These are phyloP conservation scores for Gasterosteus nipponicus DNA, from an alignment of 2,113 vertebrate genomes.

Conservation along the genomic window DNA sequence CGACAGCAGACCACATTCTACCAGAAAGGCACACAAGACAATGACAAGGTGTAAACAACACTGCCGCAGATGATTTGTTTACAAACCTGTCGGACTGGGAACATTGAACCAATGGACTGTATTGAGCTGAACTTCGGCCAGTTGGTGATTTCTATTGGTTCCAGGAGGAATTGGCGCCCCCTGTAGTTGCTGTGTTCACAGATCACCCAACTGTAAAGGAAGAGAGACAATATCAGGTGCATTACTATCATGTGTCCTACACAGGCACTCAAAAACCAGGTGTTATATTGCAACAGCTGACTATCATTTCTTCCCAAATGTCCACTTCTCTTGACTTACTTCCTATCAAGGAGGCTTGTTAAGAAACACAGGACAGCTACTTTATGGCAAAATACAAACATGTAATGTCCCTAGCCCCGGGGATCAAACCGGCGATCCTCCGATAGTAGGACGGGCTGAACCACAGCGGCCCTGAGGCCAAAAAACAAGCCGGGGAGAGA, in stretches of 20 bases:
- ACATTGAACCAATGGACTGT: conserved; percentile 88
- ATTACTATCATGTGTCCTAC: not conserved
- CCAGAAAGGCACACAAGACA: not conserved
- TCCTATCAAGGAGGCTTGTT: not conserved
- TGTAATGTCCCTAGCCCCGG: too few species aligned
- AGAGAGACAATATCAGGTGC: not conserved
- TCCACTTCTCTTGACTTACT: not conserved
- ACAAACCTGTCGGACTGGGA: conserved; percentile 89
- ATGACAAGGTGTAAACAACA: not conserved
- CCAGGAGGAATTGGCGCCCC: conserved; percentile 92
- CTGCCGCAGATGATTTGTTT: not conserved
- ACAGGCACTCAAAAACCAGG: not conserved
- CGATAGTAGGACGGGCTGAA: too few species aligned
- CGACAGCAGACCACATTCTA: not conserved
- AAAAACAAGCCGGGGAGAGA: not conserved
- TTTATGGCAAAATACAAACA: not conserved
- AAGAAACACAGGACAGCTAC: not conserved
- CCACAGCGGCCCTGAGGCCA: too few species aligned
- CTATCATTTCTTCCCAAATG: not conserved
- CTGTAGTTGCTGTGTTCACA: conserved; percentile 93
- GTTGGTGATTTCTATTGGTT: conserved; percentile 90
- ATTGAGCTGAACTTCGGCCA: conserved; percentile 93
- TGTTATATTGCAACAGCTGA: not conserved
- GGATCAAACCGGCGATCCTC: too few species aligned
- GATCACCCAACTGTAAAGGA: conserved; percentile 89